These are phyloP conservation scores for Diadophis punctatus DNA, from an alignment of 2,113 vertebrate genomes.

Conservation along the genomic window DNA sequence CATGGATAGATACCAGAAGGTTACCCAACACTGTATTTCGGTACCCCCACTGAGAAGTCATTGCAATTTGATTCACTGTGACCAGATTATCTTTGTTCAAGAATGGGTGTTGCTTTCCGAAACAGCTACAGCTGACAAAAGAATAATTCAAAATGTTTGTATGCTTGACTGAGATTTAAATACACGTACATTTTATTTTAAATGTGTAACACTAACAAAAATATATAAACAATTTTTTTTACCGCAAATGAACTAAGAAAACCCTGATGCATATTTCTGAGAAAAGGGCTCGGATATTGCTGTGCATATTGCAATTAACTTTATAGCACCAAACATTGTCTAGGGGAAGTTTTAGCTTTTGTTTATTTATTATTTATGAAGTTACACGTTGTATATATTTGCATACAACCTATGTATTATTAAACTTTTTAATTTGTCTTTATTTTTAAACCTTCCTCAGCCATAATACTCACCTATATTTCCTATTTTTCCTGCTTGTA, in stretches of 20 bases:
- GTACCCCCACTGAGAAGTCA: background rate
- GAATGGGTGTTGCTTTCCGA: background rate
- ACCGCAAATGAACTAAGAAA: background rate
- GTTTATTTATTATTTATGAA: constrained; percentile 64
- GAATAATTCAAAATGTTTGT: background rate
- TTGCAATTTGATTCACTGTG: background rate
- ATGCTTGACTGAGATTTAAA: constrained; percentile 7
- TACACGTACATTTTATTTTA: constrained; percentile 9
- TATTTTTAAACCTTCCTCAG: constrained; percentile 38
- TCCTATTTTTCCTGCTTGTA: background rate
- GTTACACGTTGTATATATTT: constrained; percentile 56
- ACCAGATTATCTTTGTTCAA: background rate
- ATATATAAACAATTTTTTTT: constrained; percentile 4
- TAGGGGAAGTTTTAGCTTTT: constrained; percentile 48
- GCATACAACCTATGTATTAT: constrained; percentile 43
- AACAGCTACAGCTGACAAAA: background rate
- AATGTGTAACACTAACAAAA: constrained; percentile 24
- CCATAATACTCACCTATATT: constrained; percentile 56
- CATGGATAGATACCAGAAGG: background rate
- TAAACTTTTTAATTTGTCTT: background rate
- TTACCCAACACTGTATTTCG: background rate
- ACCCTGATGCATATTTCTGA: constrained; percentile 25
- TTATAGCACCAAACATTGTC: constrained; percentile 40
- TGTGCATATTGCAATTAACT: constrained; percentile 50
- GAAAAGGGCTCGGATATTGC: constrained; percentile 27